Evolutionary conservation across 2,888 invertebrate species (phyloP).

Genomic region (Luperina nickerlii): DNA sequence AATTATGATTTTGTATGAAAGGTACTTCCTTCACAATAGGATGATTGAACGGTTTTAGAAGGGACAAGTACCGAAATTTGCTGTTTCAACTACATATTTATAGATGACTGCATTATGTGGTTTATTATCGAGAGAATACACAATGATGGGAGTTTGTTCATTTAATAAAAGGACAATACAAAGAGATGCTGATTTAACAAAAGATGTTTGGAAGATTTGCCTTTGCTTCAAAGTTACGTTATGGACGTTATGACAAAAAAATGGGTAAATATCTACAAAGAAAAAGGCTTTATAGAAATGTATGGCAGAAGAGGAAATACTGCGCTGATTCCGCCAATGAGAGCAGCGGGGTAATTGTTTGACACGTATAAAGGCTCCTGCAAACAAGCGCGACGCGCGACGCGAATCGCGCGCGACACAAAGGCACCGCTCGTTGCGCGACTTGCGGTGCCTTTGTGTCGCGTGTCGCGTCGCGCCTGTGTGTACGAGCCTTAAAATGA

Average conservation of each 20-base stretch:
- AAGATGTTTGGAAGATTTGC: background rate
- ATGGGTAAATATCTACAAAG: background rate
- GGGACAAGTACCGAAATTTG: conserved; percentile 49
- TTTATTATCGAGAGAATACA: background rate
- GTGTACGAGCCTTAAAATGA: too few relatives aligned
- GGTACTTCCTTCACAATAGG: conserved; percentile 53
- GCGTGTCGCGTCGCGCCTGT: too few relatives aligned
- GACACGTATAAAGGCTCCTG: too few relatives aligned
- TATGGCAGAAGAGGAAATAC: background rate
- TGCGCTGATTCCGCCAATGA: background rate
- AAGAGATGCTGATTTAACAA: background rate
- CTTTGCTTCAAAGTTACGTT: background rate
- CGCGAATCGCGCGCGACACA: too few relatives aligned
- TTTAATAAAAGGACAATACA: background rate
- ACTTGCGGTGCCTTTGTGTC: too few relatives aligned
- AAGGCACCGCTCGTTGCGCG: too few relatives aligned
- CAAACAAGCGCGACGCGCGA: too few relatives aligned
- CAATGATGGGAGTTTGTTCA: background rate
- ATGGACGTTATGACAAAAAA: background rate
- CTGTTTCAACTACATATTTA: conserved; percentile 31
- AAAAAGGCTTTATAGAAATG: background rate
- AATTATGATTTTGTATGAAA: conserved; percentile 59
- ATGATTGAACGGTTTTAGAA: conserved; percentile 55
- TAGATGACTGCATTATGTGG: conserved; percentile 5
- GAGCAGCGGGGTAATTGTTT: background rate